These are phyloP conservation scores for Adelosebastes latens DNA, from an alignment of 2,797 vertebrate genomes.

Conservation along the genomic window DNA sequence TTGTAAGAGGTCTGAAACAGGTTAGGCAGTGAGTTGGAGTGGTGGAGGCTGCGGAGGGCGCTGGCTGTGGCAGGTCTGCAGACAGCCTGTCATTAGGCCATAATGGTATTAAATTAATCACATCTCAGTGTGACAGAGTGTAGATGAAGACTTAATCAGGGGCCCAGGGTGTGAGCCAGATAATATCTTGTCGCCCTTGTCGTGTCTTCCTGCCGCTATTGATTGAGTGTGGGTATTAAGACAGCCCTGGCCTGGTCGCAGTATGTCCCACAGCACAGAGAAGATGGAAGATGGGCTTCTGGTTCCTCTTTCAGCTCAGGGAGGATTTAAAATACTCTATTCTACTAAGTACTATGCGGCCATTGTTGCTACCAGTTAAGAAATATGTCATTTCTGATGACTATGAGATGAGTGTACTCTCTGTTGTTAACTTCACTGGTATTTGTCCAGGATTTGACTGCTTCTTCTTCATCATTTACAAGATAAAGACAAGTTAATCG, in stretches of 20 bases:
- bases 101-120: slow-evolving; percentile 91
- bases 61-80: slow-evolving; percentile 76
- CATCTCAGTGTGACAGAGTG: slow-evolving; percentile 86
- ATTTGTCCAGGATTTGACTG: not conserved
- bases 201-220: slow-evolving; percentile 85
- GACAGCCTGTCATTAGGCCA: slow-evolving; percentile 88
- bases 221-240: slow-evolving; percentile 86
- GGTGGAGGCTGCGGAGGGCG: slow-evolving; percentile 54
- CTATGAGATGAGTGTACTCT: not conserved
- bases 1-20: slow-evolving; percentile 43
- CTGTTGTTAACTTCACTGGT: not conserved
- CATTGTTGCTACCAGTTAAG: slow-evolving; percentile 1
- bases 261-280: slow-evolving; percentile 65
- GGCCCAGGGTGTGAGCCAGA: slow-evolving; percentile 86
- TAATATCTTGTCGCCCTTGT: slow-evolving; percentile 90
- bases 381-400: slow-evolving; percentile 12
- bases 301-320: slow-evolving; percentile 25
- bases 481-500: not conserved
- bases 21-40: slow-evolving; percentile 52
- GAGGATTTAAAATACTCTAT: slow-evolving; percentile 18
- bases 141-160: slow-evolving; percentile 88
- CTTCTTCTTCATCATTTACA: not conserved
- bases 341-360: not conserved
- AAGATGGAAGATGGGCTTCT: slow-evolving; percentile 61
- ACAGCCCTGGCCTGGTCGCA: slow-evolving; percentile 74